Evolutionary conservation across 2,113 vertebrate genomes (phyloP).

Genomic region (Sigmodon hispidus): DNA sequence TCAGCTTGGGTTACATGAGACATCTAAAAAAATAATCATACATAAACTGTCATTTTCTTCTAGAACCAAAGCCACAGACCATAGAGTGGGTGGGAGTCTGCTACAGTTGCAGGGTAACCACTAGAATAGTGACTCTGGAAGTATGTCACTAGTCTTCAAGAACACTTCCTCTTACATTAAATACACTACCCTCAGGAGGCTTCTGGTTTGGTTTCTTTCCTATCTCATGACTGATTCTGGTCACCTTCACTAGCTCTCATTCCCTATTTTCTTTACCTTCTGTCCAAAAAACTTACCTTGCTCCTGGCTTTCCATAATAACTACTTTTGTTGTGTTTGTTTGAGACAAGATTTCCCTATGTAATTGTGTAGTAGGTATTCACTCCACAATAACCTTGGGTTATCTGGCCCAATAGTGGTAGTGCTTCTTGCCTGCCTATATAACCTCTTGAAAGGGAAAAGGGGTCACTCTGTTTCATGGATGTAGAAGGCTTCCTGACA

Average conservation of each 20-base stretch:
- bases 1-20: background rate
- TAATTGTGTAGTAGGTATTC: too few relatives aligned
- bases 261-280: background rate
- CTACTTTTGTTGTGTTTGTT: background rate
- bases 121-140: background rate
- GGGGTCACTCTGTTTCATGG: too few relatives aligned
- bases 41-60: background rate
- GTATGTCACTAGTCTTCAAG: background rate
- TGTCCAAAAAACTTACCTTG: background rate
- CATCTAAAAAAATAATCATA: background rate
- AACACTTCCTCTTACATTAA: background rate
- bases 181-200: background rate
- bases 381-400: too few relatives aligned
- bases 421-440: too few relatives aligned
- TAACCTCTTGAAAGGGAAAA: too few relatives aligned
- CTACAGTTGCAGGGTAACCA: background rate
- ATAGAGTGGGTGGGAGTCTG: background rate
- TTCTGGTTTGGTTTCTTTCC: background rate
- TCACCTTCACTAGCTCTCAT: background rate
- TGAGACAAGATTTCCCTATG: background rate
- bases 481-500: too few relatives aligned
- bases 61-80: background rate
- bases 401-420: too few relatives aligned
- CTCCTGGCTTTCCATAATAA: background rate
- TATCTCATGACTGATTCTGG: background rate